phyloP scores from a whole-genome alignment of 2,888 invertebrate species.

The Agonopterix alstromeriana region DNA sequence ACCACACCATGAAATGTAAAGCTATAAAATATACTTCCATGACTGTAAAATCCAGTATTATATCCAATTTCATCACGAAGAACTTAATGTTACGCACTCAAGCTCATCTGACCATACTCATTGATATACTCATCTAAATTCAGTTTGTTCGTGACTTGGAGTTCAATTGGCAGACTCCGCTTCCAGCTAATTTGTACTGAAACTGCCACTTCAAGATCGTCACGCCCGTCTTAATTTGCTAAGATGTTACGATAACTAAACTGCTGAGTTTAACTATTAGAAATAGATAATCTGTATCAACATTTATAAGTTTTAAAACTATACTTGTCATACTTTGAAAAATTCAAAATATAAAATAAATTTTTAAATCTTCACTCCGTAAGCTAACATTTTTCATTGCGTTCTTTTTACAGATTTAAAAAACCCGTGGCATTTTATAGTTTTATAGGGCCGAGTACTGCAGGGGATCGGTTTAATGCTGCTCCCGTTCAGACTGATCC shows the following conservation, averaged over 20 bases:
- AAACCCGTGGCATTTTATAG: conserved; percentile 23
- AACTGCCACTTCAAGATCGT: conserved; percentile 40
- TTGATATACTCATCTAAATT: conserved; percentile 65
- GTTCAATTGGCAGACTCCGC: conserved; percentile 36
- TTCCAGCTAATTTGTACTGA: conserved; percentile 52
- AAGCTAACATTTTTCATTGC: neutral
- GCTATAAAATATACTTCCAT: too few species aligned
- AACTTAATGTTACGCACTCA: conserved; percentile 30
- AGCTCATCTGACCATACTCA: conserved; percentile 39
- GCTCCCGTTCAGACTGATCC: conserved; percentile 37
- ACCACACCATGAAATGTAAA: too few species aligned
- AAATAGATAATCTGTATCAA: too few species aligned
- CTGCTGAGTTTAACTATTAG: too few species aligned
- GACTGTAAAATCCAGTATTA: neutral
- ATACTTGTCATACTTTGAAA: too few species aligned
- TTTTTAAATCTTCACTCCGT: neutral
- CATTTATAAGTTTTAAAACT: too few species aligned
- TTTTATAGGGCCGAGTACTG: conserved; percentile 24
- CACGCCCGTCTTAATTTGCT: conserved; percentile 47
- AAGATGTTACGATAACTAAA: conserved; percentile 9
- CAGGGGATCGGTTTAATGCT: conserved; percentile 39
- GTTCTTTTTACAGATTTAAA: conserved; percentile 12
- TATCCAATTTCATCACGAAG: conserved; percentile 39
- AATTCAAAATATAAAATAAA: neutral
- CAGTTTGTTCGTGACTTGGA: conserved; percentile 58